A percentile compares a stretch with the other conserved stretches of the same genome.
Evolutionary conservation across 2,113 vertebrate genomes (phyloP).

Genomic region (Columba livia): DNA sequence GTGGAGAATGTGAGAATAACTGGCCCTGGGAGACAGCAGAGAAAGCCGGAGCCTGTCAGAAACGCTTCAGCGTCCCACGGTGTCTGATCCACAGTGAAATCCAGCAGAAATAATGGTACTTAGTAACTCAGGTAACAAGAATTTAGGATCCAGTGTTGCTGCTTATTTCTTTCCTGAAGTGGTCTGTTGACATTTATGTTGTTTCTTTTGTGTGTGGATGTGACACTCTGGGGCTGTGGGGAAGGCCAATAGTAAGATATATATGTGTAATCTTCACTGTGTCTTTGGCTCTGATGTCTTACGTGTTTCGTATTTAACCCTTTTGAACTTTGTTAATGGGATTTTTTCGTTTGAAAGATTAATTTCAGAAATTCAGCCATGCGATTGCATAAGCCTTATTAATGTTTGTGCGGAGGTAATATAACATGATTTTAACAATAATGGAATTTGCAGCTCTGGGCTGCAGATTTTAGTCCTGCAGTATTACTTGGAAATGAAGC

Average conservation of each 20-base stretch:
- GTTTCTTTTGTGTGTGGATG: background rate
- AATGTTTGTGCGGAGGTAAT: background rate
- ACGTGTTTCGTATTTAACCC: background rate
- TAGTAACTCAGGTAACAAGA: slow-evolving; percentile 6
- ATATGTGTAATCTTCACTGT: background rate
- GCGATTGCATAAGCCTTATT: background rate
- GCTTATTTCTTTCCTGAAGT: slow-evolving; percentile 31
- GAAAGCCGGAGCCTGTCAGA: background rate
- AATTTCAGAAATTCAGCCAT: background rate
- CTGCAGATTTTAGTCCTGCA: background rate
- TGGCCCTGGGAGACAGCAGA: background rate
- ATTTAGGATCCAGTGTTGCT: background rate
- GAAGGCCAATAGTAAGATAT: background rate
- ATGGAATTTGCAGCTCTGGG: background rate
- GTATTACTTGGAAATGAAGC: background rate
- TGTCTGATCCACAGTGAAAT: slow-evolving; percentile 22
- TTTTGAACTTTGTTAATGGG: background rate
- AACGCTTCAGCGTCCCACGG: slow-evolving; percentile 2
- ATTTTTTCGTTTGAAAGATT: background rate
- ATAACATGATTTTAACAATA: background rate
- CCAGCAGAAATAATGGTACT: slow-evolving; percentile 12
- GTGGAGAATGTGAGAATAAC: background rate
- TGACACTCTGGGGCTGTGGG: background rate
- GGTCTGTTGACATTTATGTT: slow-evolving; percentile 5
- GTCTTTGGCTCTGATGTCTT: background rate